Evolutionary conservation across 2,888 invertebrate species (phyloP).

Genomic region (Boloria euphrosyne): DNA sequence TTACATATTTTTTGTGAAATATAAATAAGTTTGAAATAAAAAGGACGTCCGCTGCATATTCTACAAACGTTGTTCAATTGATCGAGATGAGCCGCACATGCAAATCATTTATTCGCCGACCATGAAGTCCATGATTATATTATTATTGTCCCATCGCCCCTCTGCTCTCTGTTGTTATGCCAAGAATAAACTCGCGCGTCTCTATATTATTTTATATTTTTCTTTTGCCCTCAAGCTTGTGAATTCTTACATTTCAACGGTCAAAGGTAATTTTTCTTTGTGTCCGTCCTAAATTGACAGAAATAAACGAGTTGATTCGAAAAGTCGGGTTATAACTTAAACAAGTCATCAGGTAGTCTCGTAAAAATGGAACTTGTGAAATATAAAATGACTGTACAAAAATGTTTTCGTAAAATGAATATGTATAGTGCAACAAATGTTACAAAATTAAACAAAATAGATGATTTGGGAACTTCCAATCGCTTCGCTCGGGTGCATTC

Average conservation of each 20-base stretch:
- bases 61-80: conserved; percentile 24
- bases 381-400: background rate
- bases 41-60: conserved; percentile 28
- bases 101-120: conserved; percentile 31
- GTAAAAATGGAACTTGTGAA: background rate
- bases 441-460: background rate
- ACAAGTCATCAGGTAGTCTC: conserved; percentile 13
- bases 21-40: conserved; percentile 1
- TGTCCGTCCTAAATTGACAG: conserved; percentile 33
- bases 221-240: conserved; percentile 26
- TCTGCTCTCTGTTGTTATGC: conserved; percentile 34
- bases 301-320: conserved; percentile 34
- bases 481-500: too few relatives aligned
- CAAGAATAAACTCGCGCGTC: conserved; percentile 34
- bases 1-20: background rate
- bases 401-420: background rate
- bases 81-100: conserved; percentile 27
- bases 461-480: too few relatives aligned
- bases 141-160: conserved; percentile 35
- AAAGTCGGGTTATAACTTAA: conserved; percentile 24
- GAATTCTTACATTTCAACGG: conserved; percentile 34
- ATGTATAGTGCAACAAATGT: background rate
- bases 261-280: conserved; percentile 34
- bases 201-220: conserved; percentile 26
- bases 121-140: conserved; percentile 32